phyloP scores from a whole-genome alignment of 1,140 invertebrate species.

The Drosophila willistoni region DNA sequence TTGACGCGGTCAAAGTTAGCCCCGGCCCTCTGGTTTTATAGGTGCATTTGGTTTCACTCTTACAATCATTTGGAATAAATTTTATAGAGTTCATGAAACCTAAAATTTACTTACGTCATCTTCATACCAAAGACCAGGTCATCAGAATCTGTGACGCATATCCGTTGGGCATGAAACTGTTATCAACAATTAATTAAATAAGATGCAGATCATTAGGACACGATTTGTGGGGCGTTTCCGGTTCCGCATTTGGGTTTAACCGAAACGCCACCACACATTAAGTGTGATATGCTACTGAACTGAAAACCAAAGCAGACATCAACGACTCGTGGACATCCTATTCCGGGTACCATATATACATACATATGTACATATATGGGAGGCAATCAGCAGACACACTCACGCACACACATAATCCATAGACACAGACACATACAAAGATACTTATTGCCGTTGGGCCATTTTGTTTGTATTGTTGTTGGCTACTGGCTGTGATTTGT shows the following conservation, averaged over 20 bases:
- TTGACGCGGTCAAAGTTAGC: too few species aligned
- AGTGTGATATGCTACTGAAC: slow-evolving; percentile 53
- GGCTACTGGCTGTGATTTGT: slow-evolving; percentile 67
- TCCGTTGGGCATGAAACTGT: slow-evolving; percentile 54
- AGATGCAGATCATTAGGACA: slow-evolving; percentile 74
- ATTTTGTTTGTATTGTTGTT: slow-evolving; percentile 38
- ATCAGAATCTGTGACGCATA: slow-evolving; percentile 36
- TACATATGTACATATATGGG: not conserved
- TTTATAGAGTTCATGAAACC: too few species aligned
- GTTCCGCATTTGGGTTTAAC: slow-evolving; percentile 50
- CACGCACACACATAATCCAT: slow-evolving; percentile 2
- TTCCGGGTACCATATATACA: not conserved
- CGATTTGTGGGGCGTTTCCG: slow-evolving; percentile 76
- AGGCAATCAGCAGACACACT: slow-evolving; percentile 45
- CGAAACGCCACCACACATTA: slow-evolving; percentile 46
- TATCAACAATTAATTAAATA: slow-evolving; percentile 82
- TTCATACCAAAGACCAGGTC: not conserved
- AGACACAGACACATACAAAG: slow-evolving; percentile 7
- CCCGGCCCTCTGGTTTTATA: too few species aligned
- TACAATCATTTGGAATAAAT: too few species aligned
- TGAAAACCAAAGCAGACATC: slow-evolving; percentile 22
- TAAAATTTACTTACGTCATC: too few species aligned
- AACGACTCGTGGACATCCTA: slow-evolving; percentile 20
- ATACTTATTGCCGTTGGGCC: slow-evolving; percentile 38
- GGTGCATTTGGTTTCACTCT: too few species aligned